Base-by-base conservation (phyloP, 2,797 vertebrate species). In the Arrhamphus sclerolepis region DNA sequence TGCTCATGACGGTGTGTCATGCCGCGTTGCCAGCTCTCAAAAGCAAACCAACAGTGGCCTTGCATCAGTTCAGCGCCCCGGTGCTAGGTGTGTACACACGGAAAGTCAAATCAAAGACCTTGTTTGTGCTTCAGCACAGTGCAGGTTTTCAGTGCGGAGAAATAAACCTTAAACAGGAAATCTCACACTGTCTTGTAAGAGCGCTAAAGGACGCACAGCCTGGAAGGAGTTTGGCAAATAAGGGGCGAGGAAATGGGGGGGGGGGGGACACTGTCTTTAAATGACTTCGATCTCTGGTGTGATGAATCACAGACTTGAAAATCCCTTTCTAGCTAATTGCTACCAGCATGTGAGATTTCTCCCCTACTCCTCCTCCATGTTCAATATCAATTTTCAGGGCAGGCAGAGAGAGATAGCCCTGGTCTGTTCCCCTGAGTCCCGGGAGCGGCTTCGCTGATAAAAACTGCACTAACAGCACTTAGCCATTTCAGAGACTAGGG, bases 381-480 rank as follows among this genome's bases (percentile, higher is more conserved):
- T 97, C 96, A 97, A 98, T 99, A 98, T 98, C 96, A 98, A 98
- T 98, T 98, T 98, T 96, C 95, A 96, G 88, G 94, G 90, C 92
- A 93, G 92, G 91, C 81, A 85, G 94, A 92, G 93, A 93, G 94
- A 96, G 95, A 96, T 93, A 94, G 92, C 85, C 80, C 92, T 62
- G 71, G 81, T 86, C 82, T 87, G 87, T 79, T 95, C 96, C 95
- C 96, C 71, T 26, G 95, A 95, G 96, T 89, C 92, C 79, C 56
- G 75, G 91, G 81, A 93, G 94, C 87, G 91, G 94, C 94, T 94
- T 91, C 89, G 87, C 92, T 40, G 90, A 93, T 95, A 94, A 94
- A 93, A 94, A 92, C 93, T 93, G 92, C 94, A 92, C 93, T 90
- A 90, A 92, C 93, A 94, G 95, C 95, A 96, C 94, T 98, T 98